Percentiles rank a stretch among this genome's conserved stretches.
Conservation (phyloP, 2,113 vertebrate genomes). For the Mystacornis crossleyi region DNA sequence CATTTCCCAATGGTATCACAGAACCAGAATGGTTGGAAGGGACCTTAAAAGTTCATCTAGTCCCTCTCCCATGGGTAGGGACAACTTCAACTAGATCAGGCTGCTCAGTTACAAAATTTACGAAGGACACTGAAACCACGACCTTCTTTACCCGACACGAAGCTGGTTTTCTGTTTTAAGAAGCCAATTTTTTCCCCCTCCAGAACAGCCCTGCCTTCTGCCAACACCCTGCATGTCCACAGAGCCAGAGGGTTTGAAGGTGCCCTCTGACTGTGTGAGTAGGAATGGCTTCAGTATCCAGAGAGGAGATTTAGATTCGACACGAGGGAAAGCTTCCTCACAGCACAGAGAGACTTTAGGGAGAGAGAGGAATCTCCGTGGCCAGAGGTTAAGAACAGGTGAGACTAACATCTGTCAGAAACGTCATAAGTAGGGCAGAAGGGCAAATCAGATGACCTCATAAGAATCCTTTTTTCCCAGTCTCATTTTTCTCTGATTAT, state of each 20-base stretch:
- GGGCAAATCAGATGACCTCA: conserved; percentile 54
- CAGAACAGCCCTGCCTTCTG: not conserved
- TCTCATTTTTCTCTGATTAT: conserved; percentile 30
- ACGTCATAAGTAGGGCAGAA: conserved; percentile 29
- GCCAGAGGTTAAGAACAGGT: conserved; percentile 54
- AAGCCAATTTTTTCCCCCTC: not conserved
- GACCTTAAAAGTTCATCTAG: not conserved
- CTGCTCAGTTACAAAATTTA: not conserved
- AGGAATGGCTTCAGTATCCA: not conserved
- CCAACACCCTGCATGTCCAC: not conserved
- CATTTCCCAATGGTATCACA: not conserved
- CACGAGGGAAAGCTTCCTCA: not conserved
- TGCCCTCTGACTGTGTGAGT: not conserved
- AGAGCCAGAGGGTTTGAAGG: not conserved
- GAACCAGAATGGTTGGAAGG: not conserved
- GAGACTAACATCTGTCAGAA: conserved; percentile 59
- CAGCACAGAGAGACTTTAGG: not conserved
- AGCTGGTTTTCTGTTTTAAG: not conserved
- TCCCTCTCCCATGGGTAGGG: not conserved
- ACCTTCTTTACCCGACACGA: not conserved
- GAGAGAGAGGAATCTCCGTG: not conserved
- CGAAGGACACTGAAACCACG: not conserved
- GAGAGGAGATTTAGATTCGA: not conserved
- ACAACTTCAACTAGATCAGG: no score
- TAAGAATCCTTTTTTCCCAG: not conserved